Base-by-base conservation (phyloP, 2,888 invertebrate species). In the Zootermopsis nevadensis region DNA sequence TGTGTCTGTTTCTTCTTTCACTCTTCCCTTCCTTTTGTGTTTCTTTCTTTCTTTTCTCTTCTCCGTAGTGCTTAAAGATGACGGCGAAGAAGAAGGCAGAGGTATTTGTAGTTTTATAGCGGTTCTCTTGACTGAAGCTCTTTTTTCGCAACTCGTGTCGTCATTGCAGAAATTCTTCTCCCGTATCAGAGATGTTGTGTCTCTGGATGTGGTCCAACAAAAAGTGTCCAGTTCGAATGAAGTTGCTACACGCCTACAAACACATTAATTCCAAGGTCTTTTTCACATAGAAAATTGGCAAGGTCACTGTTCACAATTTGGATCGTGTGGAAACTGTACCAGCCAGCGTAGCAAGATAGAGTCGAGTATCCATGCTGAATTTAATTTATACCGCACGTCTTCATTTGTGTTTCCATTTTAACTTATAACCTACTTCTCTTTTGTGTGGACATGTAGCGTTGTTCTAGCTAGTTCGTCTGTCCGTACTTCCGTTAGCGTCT, bases 281-380 rank as follows among this genome's bases (percentile, higher is more conserved):
- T 74, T 55, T 27, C 60, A 72, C 74, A 55, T 80, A 80, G 77
- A 82, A 79, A 72, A 80, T 83, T 81, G 80, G 83, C 83, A 83
- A 81, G 83, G 83, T 80, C 83, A 80, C 55, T 31, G 35, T 76
- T 81, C 80, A 83, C 81, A 60, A 83, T 83, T 83, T 83, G 69
- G 79, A 69, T 82, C 42, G 66, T 82, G 38, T 55, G 48, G 53
- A 48, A 60, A 6, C 60, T 60, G 27, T 60, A 27, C n/a, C 60
- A 8, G 60, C 60, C 60, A n/a, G 6, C 60, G n/a, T n/a, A 60
- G 60, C 60, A 60, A 60, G 60, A 60, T 60, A n/a, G 60, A 60
- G 60, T 60, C 60, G n/a, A n/a, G 60, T 60, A 10, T 60, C 6
- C 27, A 8, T 27, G 27, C 27, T 48, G 15, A 48, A 1, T 6